Evolutionary conservation across 1,140 invertebrate genomes (phyloP).

Genomic region (Pogonomyrmex californicus): DNA sequence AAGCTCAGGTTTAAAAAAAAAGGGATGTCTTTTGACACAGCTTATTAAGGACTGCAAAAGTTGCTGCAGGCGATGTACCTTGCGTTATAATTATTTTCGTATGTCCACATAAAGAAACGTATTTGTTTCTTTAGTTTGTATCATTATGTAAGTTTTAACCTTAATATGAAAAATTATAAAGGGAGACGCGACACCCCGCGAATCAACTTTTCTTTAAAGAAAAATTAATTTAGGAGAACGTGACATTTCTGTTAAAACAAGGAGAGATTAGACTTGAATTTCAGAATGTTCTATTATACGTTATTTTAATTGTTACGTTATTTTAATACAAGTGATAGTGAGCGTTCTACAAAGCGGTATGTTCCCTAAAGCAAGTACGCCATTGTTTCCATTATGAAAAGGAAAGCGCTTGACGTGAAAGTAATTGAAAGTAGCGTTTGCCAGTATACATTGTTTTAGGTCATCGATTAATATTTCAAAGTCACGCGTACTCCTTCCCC

Average conservation of each 20-base stretch:
- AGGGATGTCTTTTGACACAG: conserved; percentile 6
- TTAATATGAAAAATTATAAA: conserved; percentile 17
- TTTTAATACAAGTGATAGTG: conserved; percentile 22
- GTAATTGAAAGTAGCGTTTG: conserved; percentile 51
- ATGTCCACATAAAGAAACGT: conserved; percentile 16
- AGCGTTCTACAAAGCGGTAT: background rate
- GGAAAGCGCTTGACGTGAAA: conserved; percentile 52
- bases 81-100: conserved; percentile 13
- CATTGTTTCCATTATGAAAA: conserved; percentile 51
- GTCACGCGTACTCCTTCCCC: background rate
- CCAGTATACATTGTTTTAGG: conserved; percentile 34
- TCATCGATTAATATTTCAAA: conserved; percentile 43
- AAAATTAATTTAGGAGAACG: background rate
- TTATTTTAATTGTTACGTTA: background rate
- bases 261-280: background rate
- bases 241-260: background rate
- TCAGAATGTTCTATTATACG: background rate
- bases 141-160: background rate
- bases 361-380: background rate
- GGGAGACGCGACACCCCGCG: background rate
- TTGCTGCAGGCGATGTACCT: conserved; percentile 6
- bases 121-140: background rate
- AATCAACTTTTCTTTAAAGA: background rate
- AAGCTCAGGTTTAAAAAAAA: conserved; percentile 30
- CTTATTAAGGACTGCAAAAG: conserved; percentile 34